A percentile compares a stretch with the other conserved stretches of the same genome.
Evolutionary conservation across 2,888 invertebrate species (phyloP).

Genomic region (Geophilus truncorum): DNA sequence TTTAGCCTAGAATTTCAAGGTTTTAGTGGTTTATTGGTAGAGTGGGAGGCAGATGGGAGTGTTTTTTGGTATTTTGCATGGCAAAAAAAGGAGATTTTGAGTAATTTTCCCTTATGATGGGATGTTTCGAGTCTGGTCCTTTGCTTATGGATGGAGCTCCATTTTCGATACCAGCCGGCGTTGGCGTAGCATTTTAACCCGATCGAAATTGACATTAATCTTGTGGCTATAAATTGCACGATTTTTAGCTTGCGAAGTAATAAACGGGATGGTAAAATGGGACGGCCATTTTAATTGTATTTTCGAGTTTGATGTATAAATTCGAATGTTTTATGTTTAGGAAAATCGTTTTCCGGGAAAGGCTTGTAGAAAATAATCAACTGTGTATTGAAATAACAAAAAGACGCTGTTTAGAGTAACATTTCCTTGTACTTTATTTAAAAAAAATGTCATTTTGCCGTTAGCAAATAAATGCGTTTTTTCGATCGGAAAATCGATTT

Average conservation of each 20-base stretch:
- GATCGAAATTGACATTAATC: conserved; percentile 27
- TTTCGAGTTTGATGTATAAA: too few species aligned
- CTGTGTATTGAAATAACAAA: too few species aligned
- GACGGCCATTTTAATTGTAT: neutral
- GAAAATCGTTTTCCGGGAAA: too few species aligned
- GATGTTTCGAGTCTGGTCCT: neutral
- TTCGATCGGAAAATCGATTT: too few species aligned
- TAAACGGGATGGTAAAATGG: neutral
- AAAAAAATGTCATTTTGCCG: too few species aligned
- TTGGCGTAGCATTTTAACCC: neutral
- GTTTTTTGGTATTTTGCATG: neutral
- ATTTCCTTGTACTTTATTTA: too few species aligned
- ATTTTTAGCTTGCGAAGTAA: neutral
- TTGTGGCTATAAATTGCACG: neutral
- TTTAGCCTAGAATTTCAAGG: neutral
- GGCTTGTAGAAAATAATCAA: too few species aligned
- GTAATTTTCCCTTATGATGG: neutral
- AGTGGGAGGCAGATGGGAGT: neutral
- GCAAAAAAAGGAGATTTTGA: neutral
- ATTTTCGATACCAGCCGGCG: conserved; percentile 13
- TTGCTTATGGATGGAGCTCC: neutral
- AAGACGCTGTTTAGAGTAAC: too few species aligned
- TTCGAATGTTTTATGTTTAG: too few species aligned
- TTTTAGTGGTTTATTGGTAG: neutral
- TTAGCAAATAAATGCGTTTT: too few species aligned